Percentiles rank a stretch among this genome's conserved stretches.
Evolutionary conservation across 1,140 invertebrate species (phyloP).

Genomic region (Oncopodura yosiiana): DNA sequence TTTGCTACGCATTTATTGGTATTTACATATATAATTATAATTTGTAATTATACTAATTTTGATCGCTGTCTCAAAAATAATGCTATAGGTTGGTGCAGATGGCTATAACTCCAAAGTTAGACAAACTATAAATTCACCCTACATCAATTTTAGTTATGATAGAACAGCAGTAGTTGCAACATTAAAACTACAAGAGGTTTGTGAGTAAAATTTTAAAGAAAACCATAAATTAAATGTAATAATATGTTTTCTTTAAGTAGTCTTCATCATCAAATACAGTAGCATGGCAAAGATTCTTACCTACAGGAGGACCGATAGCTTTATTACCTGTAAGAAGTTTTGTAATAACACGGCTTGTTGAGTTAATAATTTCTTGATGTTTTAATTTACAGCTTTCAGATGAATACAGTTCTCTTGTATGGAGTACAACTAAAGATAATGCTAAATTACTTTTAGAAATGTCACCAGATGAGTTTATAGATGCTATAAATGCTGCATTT

Average conservation of each 20-base stretch:
- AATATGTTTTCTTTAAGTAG: slow-evolving; percentile 34
- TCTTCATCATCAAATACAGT: slow-evolving; percentile 64
- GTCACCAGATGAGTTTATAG: slow-evolving; percentile 70
- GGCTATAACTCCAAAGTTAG: slow-evolving; percentile 79
- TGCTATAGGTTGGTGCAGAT: slow-evolving; percentile 92
- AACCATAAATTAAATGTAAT: slow-evolving; percentile 5
- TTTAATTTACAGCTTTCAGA: slow-evolving; percentile 50
- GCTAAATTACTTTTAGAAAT: slow-evolving; percentile 62
- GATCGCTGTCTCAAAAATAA: no score
- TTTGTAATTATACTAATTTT: no score
- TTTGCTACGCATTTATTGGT: slow-evolving; percentile 43
- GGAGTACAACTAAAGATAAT: slow-evolving; percentile 67
- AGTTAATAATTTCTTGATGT: neutral
- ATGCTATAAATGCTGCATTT: slow-evolving; percentile 76
- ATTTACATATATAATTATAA: no score
- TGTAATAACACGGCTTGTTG: no score
- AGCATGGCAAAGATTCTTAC: slow-evolving; percentile 92
- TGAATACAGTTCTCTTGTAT: slow-evolving; percentile 74
- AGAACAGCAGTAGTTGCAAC: slow-evolving; percentile 87
- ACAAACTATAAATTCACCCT: slow-evolving; percentile 63
- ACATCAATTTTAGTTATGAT: slow-evolving; percentile 70
- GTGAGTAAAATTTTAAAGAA: slow-evolving; percentile 1
- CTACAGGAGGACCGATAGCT: slow-evolving; percentile 74
- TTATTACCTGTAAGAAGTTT: slow-evolving; percentile 63
- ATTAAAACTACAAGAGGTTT: slow-evolving; percentile 62